Conservation (phyloP, 1,140 invertebrate genomes). For the Protaetia brevitarsis region DNA sequence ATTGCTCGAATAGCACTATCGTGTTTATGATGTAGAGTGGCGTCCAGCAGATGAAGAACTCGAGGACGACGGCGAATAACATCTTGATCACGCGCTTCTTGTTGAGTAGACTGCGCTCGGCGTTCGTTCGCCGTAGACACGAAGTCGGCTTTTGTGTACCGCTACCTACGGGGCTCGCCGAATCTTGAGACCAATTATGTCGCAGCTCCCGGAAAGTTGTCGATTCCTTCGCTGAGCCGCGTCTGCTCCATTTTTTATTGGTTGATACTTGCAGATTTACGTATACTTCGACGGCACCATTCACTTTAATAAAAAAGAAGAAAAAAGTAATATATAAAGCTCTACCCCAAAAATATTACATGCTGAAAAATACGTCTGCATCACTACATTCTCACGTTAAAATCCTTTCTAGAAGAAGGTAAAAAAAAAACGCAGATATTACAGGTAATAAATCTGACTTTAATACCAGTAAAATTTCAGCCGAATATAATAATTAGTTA, state of each 20-base stretch:
- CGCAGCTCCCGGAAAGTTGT: slow-evolving; percentile 34
- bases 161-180: slow-evolving; percentile 32
- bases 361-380: too few relatives aligned
- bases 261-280: slow-evolving; percentile 38
- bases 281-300: slow-evolving; percentile 37
- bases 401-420: too few relatives aligned
- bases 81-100: slow-evolving; percentile 52
- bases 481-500: too few relatives aligned
- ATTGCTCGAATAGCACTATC: slow-evolving; percentile 57
- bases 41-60: slow-evolving; percentile 77
- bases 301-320: slow-evolving; percentile 28
- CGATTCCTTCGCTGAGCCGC: neutral
- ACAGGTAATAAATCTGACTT: too few relatives aligned
- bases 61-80: slow-evolving; percentile 65
- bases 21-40: slow-evolving; percentile 68
- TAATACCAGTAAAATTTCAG: too few relatives aligned
- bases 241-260: slow-evolving; percentile 35
- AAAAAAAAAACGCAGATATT: too few relatives aligned
- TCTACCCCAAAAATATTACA: too few relatives aligned
- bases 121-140: slow-evolving; percentile 46
- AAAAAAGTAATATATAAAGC: neutral
- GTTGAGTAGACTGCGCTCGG: slow-evolving; percentile 51
- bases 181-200: slow-evolving; percentile 41
- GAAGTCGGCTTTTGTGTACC: slow-evolving; percentile 29
- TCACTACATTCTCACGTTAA: too few relatives aligned